Evolutionary conservation across 2,888 invertebrate genomes (phyloP).

Genomic region (Tenthredo livida): DNA sequence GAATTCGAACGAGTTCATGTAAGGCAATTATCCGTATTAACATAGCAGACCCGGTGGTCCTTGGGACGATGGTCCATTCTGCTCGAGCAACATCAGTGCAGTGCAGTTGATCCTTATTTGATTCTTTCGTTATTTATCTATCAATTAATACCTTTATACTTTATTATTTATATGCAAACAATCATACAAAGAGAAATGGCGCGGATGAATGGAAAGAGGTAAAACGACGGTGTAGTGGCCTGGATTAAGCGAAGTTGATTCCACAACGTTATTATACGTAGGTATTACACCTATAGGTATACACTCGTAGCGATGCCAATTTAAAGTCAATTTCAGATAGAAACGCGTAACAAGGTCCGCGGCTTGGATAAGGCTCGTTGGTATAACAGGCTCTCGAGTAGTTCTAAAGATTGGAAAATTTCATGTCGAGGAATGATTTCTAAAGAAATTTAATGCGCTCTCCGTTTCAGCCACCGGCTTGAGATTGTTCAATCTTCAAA

Average conservation of each 20-base stretch:
- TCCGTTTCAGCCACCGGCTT: background rate
- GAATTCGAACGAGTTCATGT: constrained; percentile 57
- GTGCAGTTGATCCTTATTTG: background rate
- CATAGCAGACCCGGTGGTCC: constrained; percentile 66
- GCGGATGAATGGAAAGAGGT: background rate
- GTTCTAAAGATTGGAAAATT: constrained; percentile 3
- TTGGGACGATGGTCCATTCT: background rate
- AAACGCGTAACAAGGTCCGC: constrained; percentile 22
- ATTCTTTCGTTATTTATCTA: background rate
- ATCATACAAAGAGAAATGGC: background rate
- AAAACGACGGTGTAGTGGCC: background rate
- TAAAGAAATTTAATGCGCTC: background rate
- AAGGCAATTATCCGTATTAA: constrained; percentile 68
- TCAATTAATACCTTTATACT: background rate
- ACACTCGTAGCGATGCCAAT: constrained; percentile 15
- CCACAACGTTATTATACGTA: background rate
- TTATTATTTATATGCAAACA: background rate
- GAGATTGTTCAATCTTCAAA: constrained; percentile 20
- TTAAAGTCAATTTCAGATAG: constrained; percentile 39
- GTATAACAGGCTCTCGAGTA: background rate
- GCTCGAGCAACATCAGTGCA: background rate
- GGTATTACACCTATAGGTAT: background rate
- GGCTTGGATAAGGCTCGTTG: constrained; percentile 1
- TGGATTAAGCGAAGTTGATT: background rate
- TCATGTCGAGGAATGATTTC: background rate